Base-by-base conservation (phyloP, 2,797 vertebrate genomes). In the Falco novaeseelandiae region DNA sequence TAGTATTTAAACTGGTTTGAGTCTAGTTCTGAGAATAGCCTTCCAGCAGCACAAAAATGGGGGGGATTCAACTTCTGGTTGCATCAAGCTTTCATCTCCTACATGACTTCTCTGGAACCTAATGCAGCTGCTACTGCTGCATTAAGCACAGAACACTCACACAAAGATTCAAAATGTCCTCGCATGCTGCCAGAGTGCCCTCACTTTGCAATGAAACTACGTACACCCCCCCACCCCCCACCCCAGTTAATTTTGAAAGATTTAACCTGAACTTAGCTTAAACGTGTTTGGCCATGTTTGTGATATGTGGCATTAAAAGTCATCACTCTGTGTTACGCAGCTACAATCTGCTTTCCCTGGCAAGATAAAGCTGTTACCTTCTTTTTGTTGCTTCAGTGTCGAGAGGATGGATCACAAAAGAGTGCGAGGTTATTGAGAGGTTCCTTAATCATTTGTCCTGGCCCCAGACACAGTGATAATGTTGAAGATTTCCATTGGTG, bases 381-480 rank as follows among this genome's bases (percentile, higher is more conserved):
- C 66, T 57, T 89, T 89, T 91, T 82, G 51, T 70, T 59, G 63
- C 81, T 94, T 62, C 87, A 69, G 82, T 0, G 10, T 67, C 83
- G 79, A 80, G 51, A 85, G 8, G 23, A 87, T 65, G 70, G 62
- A 73, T 89, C 58, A 84, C 65, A 54, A 93, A 95, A 82, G 8
- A 66, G 58, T 49, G 51, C 34, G 95, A 89, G 80, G 91, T 92
- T 93, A 96, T 67, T 67, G 2, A 83, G 69, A 94, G 85, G 62
- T 94, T 86, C 57, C 38, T 91, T 83, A 91, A 93, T 92, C 38
- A 87, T 95, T 73, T 93, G 70, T 93, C 51, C 83, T 95, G 90
- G 90, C 55, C n/a, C 8, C 23, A 87, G 78, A 83, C 8, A 5
- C 30, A 62, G 57, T 49, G 42, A 61, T 87, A 80, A 85, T 57